These are phyloP conservation scores for Formica exsecta DNA, from an alignment of 1,140 invertebrate genomes.

Conservation along the genomic window DNA sequence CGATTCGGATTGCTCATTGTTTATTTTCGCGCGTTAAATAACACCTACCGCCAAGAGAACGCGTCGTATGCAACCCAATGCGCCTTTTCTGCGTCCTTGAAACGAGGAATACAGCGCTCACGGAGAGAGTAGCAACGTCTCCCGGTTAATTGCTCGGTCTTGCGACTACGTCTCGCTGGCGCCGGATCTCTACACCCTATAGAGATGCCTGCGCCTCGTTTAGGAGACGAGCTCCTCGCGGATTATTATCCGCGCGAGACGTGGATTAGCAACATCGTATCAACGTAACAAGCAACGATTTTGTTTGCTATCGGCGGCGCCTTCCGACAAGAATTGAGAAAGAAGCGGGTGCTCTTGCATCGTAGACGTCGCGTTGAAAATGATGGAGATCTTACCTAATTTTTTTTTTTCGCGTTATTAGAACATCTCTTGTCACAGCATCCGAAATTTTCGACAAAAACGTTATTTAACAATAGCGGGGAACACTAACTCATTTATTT, in stretches of 20 bases:
- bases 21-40: constrained; percentile 24
- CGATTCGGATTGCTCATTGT: constrained; percentile 40
- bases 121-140: constrained; percentile 28
- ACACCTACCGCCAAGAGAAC: neutral
- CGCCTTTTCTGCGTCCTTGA: constrained; percentile 28
- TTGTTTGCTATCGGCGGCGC: neutral
- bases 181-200: constrained; percentile 38
- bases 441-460: neutral
- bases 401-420: neutral
- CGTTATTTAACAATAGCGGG: neutral
- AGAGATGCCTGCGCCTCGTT: constrained; percentile 19
- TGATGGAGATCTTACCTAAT: neutral
- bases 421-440: neutral
- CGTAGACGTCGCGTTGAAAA: neutral
- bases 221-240: constrained; percentile 17
- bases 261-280: constrained; percentile 25
- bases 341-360: neutral
- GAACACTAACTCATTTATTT: neutral
- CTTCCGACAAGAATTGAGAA: neutral
- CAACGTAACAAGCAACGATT: constrained; percentile 39
- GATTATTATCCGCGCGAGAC: constrained; percentile 53
- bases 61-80: neutral
- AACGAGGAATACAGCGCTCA: neutral
- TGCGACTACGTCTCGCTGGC: constrained; percentile 48
- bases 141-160: constrained; percentile 57